Conservation (phyloP, 1,140 invertebrate species). For the Carposina sasakii region DNA sequence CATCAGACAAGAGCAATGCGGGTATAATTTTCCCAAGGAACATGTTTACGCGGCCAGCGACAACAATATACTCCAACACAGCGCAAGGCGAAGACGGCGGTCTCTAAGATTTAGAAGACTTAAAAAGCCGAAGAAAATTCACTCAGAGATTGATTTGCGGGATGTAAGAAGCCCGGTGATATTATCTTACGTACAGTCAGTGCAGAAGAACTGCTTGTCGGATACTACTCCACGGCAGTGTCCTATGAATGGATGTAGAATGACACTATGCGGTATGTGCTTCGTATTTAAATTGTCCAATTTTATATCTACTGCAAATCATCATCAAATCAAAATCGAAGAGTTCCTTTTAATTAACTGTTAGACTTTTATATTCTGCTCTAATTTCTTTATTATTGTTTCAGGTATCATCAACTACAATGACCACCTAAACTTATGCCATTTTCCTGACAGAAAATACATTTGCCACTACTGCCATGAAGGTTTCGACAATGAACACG, state of each 20-base stretch:
- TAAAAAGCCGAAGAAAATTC: conserved; percentile 37
- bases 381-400: conserved; percentile 14
- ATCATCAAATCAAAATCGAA: no score
- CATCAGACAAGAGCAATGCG: conserved; percentile 31
- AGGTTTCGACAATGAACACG: conserved; percentile 41
- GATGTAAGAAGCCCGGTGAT: conserved; percentile 40
- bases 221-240: conserved; percentile 53
- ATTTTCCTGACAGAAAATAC: conserved; percentile 45
- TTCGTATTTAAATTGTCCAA: no score
- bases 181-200: conserved; percentile 43
- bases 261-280: conserved; percentile 57
- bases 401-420: conserved; percentile 67
- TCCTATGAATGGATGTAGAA: conserved; percentile 49
- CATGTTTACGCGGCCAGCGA: conserved; percentile 47
- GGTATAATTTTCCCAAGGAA: conserved; percentile 19
- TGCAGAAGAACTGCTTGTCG: conserved; percentile 47
- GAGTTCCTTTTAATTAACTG: no score
- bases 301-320: no score
- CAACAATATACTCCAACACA: conserved; percentile 40
- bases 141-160: conserved; percentile 41
- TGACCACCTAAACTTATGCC: conserved; percentile 57
- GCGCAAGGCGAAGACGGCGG: conserved; percentile 30
- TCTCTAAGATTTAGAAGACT: conserved; percentile 39
- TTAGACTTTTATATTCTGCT: no score
- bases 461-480: conserved; percentile 60